A percentile compares a stretch with the other conserved stretches of the same genome.
Conservation (phyloP, 2,797 vertebrate species). For the Neoniphon sammara region DNA sequence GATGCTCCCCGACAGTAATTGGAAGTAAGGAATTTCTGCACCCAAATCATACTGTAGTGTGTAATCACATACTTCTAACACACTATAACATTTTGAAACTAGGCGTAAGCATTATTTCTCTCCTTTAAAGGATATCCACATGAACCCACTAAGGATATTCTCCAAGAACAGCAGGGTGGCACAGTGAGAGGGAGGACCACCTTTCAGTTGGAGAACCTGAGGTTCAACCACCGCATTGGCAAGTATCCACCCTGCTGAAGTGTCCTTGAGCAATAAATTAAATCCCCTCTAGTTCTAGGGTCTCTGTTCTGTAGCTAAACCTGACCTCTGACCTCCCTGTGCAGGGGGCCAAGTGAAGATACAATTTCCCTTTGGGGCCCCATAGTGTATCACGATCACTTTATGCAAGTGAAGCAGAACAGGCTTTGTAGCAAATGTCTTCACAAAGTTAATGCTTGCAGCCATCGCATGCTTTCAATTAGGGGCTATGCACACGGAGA, state of each 20-base stretch:
- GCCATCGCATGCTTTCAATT: too few relatives aligned
- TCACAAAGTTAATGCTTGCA: neutral
- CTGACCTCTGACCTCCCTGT: too few relatives aligned
- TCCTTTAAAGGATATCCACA: neutral
- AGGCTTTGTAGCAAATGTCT: neutral
- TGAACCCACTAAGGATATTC: neutral
- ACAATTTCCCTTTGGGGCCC: slow-evolving; percentile 1
- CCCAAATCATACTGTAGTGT: too few relatives aligned
- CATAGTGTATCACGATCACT: neutral
- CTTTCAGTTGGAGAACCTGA: neutral
- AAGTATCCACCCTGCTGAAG: too few relatives aligned
- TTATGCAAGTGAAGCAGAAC: neutral
- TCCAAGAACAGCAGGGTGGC: neutral
- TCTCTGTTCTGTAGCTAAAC: neutral
- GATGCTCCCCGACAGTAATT: too few relatives aligned
- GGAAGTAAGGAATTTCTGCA: too few relatives aligned
- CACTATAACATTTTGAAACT: too few relatives aligned
- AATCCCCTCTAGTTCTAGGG: neutral
- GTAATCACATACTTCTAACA: too few relatives aligned
- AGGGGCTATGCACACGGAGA: too few relatives aligned
- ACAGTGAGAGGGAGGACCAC: neutral
- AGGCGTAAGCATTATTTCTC: neutral
- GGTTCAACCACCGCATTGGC: too few relatives aligned
- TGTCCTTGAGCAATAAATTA: too few relatives aligned
- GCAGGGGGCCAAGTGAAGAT: neutral